Conservation (phyloP, 2,797 vertebrate genomes). For the Rhinella marina region DNA sequence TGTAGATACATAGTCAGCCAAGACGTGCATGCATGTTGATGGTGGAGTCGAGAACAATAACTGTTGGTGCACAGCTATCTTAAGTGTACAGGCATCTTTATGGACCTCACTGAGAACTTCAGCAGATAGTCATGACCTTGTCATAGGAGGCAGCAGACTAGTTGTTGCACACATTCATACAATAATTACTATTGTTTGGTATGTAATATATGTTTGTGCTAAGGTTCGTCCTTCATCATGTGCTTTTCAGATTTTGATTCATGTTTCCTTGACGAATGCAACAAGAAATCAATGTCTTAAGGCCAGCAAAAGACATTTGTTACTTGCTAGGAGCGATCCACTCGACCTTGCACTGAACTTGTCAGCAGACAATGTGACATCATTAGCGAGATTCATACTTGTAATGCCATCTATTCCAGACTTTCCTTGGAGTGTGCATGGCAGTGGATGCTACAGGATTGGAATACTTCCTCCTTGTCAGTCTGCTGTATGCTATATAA, state of each 20-base stretch:
- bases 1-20: too few relatives aligned
- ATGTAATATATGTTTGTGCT: not conserved
- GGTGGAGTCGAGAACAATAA: too few relatives aligned
- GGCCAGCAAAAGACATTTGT: slow-evolving; percentile 30
- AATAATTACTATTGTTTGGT: not conserved
- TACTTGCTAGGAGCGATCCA: slow-evolving; percentile 30
- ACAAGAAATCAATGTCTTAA: slow-evolving; percentile 38
- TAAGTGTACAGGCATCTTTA: too few relatives aligned
- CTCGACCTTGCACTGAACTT: slow-evolving; percentile 54
- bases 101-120: too few relatives aligned
- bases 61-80: too few relatives aligned
- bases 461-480: slow-evolving; percentile 43
- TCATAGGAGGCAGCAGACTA: not conserved
- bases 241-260: not conserved
- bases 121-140: not conserved
- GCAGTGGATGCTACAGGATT: slow-evolving; percentile 25
- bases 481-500: slow-evolving; percentile 15
- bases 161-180: not conserved
- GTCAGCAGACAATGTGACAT: slow-evolving; percentile 56
- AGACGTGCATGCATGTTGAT: too few relatives aligned
- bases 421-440: slow-evolving; percentile 51
- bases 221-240: not conserved
- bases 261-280: not conserved
- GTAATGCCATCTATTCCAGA: slow-evolving; percentile 55
- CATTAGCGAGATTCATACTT: slow-evolving; percentile 56